Base-by-base conservation (phyloP, 2,113 vertebrate species). In the Anolis sagrei region DNA sequence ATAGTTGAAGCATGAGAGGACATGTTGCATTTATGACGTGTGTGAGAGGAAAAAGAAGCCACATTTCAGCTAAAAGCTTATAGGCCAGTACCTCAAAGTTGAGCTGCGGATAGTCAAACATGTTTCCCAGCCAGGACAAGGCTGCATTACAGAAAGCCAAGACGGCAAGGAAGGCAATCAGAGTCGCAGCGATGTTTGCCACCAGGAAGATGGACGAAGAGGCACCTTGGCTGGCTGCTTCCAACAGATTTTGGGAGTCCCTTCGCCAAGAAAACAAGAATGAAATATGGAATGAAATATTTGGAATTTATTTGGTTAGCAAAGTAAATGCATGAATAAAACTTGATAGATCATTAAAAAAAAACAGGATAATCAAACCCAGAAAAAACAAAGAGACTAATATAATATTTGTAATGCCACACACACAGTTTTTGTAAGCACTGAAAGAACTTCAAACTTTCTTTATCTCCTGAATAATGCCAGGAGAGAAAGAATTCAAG, bases 81-180 rank as follows among this genome's bases (percentile, higher is more conserved):
- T 36, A 76, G 73, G 29, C 79, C 51, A 81, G 82, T 96, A 98
- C 98, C 96, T 98, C 95, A 86, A 99, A 98, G 92, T 95, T 98
- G 80, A 98, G 89, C 85, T 98, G 93, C 10, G 98, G 97, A 82
- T 93, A 98, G 92, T 97, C 94, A 49, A 98, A 96, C 95, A 98
- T 95, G 78, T 21, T 96, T 54, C 97, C 97, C 21, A 98, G 70
- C 97, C 98, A 98, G 58, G 97, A 97, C 34, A 98, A 95, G 23
- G 86, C 90, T 1, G 96, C 92, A 34, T 98, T 96, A 39, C 97
- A 1, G 83, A 98, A 98, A 79, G 97, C 93, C 85, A 98, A 72
- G 79, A 98, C 88, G 13, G 98, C 94, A 69, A 98, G 87, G 92
- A 98, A 98, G 76, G 97, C 93, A 11, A 98, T 97, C 82, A 98